Evolutionary conservation across 2,113 vertebrate genomes (phyloP), one percentile per base, ranked within the genome.

Genomic region (Epinephelus lanceolatus): DNA sequence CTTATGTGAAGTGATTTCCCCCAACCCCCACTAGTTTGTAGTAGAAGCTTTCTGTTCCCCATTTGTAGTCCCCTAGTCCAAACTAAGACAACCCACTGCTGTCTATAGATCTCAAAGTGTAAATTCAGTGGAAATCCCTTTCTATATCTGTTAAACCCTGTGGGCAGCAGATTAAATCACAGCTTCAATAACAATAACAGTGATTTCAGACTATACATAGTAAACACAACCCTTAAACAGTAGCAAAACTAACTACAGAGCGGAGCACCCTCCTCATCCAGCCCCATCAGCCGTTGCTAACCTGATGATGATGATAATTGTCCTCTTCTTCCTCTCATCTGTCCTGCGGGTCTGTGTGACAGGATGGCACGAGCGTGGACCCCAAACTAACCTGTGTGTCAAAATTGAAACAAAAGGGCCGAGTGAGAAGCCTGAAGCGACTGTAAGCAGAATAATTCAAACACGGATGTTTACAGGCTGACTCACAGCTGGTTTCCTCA

Each of bases 251-350:
- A n/a, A 52, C 30, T 30, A 5, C 30, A 30, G 4, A 23, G 2
- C 42, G 52, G 21, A 14, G 18, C 2, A n/a, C 3, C 2, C 8
- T 47, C 10, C 30, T n/a, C 55, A 1, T 37, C 33, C 6, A 6
- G 49, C 11, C n/a, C 11, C 5, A 30, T 6, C 10, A 13, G 53
- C 3, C 8, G 19, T 30, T 14, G 42, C 9, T 45, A 6, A 56
- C 74, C 27, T 52, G 68, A 0, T 77, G 75, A 61, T 14, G 78
- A 71, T 19, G 75, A 61, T 14, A 66, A 21, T 3, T 17, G 63
- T 69, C 56, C n/a, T 80, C 71, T 18, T 70, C 78, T 66, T 82
- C 75, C 75, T 86, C 76, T 85, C 86, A 83, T 83, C 49, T 63
- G 72, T 59, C 69, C 49, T 21, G 59, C 4, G 23, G 62, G 0